Evolutionary conservation across 1,140 invertebrate genomes (phyloP).

Genomic region (Drosophila albomicans): DNA sequence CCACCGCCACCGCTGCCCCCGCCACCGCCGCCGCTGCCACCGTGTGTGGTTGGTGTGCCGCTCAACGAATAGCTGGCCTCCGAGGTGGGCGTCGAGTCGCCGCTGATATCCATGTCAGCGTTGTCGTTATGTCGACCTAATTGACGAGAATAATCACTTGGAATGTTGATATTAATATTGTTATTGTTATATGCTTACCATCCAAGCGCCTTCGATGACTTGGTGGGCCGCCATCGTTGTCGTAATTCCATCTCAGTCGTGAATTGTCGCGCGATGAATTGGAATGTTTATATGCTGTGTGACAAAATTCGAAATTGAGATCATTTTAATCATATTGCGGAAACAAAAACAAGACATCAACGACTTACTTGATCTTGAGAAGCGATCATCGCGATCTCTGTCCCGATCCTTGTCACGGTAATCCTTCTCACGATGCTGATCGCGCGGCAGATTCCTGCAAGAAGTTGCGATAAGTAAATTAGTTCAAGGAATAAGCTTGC

Average conservation of each 20-base stretch:
- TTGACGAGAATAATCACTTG: not conserved
- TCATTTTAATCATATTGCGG: not conserved
- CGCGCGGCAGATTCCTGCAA: conserved; percentile 85
- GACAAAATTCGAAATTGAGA: not conserved
- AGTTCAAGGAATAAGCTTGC: too few relatives aligned
- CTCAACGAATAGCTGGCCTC: conserved; percentile 86
- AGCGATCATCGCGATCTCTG: conserved; percentile 85
- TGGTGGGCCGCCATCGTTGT: conserved; percentile 79
- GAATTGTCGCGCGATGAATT: conserved; percentile 88
- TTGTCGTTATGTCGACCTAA: conserved; percentile 80
- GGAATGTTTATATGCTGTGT: conserved; percentile 91
- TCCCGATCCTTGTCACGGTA: conserved; percentile 85
- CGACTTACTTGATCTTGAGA: conserved; percentile 80
- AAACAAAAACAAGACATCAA: not conserved
- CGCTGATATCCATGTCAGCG: conserved; percentile 94
- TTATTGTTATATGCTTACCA: conserved; percentile 53
- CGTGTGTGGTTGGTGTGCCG: conserved; percentile 79
- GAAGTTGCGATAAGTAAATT: not conserved
- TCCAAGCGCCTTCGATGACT: conserved; percentile 83
- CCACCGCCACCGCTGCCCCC: conserved; percentile 38
- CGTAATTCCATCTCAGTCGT: conserved; percentile 84
- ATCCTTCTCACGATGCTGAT: conserved; percentile 85
- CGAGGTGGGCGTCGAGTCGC: conserved; percentile 92
- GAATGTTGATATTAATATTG: not conserved
- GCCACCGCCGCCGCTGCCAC: conserved; percentile 49